A percentile compares a stretch with the other conserved stretches of the same genome.
Evolutionary conservation across 2,888 invertebrate species (phyloP).

Genomic region (Meandrusa payeni): DNA sequence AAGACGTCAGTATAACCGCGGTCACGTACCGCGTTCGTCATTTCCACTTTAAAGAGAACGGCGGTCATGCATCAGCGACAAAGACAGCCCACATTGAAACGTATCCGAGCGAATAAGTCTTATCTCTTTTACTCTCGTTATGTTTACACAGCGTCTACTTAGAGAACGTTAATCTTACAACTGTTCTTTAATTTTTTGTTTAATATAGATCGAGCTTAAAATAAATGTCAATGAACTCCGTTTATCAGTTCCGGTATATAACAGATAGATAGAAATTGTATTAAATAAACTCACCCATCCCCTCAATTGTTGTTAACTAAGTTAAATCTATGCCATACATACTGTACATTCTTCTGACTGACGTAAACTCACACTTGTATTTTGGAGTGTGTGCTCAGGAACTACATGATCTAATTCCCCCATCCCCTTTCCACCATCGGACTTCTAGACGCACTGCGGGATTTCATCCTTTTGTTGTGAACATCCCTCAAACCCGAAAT

Average conservation of each 20-base stretch:
- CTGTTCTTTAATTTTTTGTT: constrained; percentile 64
- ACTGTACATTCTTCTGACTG: no score
- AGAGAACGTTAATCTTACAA: constrained; percentile 34
- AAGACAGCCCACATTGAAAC: constrained; percentile 66
- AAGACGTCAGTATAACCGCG: constrained; percentile 47
- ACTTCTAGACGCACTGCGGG: no score
- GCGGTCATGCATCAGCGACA: constrained; percentile 67
- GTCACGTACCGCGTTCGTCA: constrained; percentile 47
- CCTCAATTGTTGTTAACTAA: no score
- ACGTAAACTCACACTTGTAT: no score
- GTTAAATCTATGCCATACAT: no score
- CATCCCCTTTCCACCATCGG: no score
- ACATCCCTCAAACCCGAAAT: no score
- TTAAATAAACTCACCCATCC: no score
- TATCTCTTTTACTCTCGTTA: constrained; percentile 47
- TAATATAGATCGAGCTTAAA: constrained; percentile 74
- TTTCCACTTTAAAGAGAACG: constrained; percentile 68
- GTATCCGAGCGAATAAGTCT: constrained; percentile 37
- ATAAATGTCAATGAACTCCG: constrained; percentile 68
- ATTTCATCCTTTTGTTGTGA: no score
- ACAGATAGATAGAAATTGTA: no score
- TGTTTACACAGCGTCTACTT: constrained; percentile 15
- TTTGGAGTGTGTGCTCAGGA: no score
- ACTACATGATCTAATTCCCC: no score
- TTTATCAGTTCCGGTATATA: constrained; percentile 18